Evolutionary conservation across 1,140 invertebrate genomes (phyloP), one percentile per base, ranked within the genome.

Genomic region (Calephelis nemesis): DNA sequence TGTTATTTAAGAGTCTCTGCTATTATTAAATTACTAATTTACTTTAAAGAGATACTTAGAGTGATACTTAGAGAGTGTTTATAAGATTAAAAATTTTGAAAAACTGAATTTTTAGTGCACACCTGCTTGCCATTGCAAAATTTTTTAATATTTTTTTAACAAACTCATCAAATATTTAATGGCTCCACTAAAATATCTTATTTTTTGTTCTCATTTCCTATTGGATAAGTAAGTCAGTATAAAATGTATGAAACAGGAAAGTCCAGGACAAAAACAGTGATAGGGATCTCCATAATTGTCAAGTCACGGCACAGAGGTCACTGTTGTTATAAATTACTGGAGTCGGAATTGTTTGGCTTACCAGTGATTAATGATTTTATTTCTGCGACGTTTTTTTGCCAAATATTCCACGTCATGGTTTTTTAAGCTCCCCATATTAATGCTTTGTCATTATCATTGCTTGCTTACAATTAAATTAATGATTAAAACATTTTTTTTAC

Each of bases 281-380:
- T 60, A 60, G 9, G 52, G 54, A 60, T 60, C 54, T 40, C 54
- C 40, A 60, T 60, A 60, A 60, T 60, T 60, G 54, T 60, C 54
- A 60, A 60, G 54, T 60, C 54, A 60, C 54, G 54, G 30, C 54
- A 39, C 54, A 60, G 39, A 60, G 54, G 54, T 60, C 54, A 60
- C 54, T 60, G 54, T 58, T 58, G 54, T 60, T 60, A 60, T 60
- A 60, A 60, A 60, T 60, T 60, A 60, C 54, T 60, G 30, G 30
- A 60, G 54, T 39, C 12, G 54, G 39, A 60, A 60, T 60, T 60
- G 39, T 60, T 60, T 60, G 54, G 54, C 54, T 60, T 60, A 12
- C 11, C 39, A 0, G 54, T 60, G 54, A 60, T 60, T 60, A 60
- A 60, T 60, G 54, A 60, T 60, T 60, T 11, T 60, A 40, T 60